Evolutionary conservation across 2,113 vertebrate genomes (phyloP).

Genomic region (Trogon surrucura): DNA sequence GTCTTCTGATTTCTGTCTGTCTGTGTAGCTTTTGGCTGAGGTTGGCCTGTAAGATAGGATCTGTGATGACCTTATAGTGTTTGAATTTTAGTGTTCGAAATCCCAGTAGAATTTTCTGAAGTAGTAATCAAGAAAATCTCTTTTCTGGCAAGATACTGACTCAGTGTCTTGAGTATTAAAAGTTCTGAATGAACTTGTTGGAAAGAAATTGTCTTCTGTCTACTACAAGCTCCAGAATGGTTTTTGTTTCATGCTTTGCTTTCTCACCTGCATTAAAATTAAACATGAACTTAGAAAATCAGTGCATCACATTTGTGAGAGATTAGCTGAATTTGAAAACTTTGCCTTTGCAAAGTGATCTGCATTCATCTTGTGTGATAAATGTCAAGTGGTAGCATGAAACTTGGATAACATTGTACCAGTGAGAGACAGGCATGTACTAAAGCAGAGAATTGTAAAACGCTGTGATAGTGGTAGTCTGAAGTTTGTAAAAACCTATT

Average conservation of each 20-base stretch:
- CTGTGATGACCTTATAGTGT: not conserved
- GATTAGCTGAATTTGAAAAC: not conserved
- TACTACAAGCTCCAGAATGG: not conserved
- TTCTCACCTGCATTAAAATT: not conserved
- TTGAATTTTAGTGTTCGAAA: not conserved
- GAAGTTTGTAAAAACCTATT: not conserved
- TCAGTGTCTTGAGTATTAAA: not conserved
- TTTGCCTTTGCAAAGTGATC: not conserved
- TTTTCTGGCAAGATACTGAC: not conserved
- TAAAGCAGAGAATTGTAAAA: not conserved
- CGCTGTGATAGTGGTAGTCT: not conserved
- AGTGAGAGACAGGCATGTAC: too few species aligned
- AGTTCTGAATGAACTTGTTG: not conserved
- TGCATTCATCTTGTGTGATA: not conserved
- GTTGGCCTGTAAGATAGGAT: not conserved
- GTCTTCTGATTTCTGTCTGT: not conserved
- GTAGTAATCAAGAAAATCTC: not conserved
- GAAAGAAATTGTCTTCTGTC: not conserved
- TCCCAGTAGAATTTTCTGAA: not conserved
- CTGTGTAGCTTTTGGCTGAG: not conserved
- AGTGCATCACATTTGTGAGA: not conserved
- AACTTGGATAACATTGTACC: not conserved
- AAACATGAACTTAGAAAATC: not conserved
- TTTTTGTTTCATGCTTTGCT: not conserved
- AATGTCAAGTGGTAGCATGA: not conserved